Evolutionary conservation across 2,113 vertebrate species (phyloP).

Genomic region (Chamaetylas fuelleborni): DNA sequence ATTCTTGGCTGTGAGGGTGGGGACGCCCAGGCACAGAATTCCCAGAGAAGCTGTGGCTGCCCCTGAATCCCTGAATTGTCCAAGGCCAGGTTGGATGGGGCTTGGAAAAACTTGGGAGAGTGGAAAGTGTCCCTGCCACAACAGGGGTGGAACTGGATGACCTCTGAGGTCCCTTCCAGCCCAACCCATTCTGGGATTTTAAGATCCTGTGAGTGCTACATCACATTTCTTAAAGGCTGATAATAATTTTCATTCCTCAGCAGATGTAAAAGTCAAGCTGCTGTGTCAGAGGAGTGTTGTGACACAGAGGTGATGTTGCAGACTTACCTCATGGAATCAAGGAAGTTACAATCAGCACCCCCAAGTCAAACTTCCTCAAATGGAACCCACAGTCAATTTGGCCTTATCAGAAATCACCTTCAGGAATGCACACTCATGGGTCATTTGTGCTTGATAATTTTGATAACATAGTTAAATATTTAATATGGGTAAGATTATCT

Average conservation of each 20-base stretch:
- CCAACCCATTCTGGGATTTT: neutral
- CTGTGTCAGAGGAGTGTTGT: accelerated
- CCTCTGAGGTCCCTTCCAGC: neutral
- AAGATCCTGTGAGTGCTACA: neutral
- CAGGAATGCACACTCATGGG: conserved; percentile 29
- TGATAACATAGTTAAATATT: conserved; percentile 49
- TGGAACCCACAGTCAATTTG: neutral
- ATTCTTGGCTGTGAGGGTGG: neutral
- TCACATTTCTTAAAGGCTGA: neutral
- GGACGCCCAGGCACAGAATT: accelerated
- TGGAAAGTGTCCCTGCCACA: neutral
- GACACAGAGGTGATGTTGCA: neutral
- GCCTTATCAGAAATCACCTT: neutral
- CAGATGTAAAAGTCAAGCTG: neutral
- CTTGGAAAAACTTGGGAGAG: accelerated
- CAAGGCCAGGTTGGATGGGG: accelerated
- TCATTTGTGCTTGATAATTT: neutral
- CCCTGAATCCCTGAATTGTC: neutral
- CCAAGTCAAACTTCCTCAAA: conserved; percentile 24
- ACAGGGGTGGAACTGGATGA: neutral
- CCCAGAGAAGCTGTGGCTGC: neutral
- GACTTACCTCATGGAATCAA: neutral
- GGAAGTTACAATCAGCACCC: neutral
- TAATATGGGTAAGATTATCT: neutral
- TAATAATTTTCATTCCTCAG: neutral